Evolutionary conservation across 2,113 vertebrate species (phyloP).

Genomic region (Catharus minimus): DNA sequence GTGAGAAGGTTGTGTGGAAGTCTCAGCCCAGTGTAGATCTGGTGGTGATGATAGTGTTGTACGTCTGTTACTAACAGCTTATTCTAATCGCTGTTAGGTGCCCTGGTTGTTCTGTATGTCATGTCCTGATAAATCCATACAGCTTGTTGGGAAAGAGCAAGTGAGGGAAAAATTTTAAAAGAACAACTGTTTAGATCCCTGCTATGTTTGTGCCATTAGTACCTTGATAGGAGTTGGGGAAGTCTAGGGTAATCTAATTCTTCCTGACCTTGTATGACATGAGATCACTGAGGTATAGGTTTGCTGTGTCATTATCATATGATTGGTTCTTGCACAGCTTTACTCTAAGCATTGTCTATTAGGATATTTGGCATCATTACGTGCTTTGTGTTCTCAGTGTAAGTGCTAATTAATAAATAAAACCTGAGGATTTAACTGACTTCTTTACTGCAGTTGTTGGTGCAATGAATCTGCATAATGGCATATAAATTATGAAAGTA

Average conservation of each 20-base stretch:
- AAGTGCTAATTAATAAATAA: not conserved
- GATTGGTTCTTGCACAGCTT: not conserved
- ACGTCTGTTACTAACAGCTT: not conserved
- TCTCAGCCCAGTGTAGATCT: not conserved
- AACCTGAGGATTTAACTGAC: not conserved
- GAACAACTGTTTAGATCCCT: not conserved
- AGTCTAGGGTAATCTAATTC: not conserved
- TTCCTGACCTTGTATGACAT: not conserved
- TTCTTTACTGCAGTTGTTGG: not conserved
- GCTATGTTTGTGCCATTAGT: not conserved
- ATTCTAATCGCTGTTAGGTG: not conserved
- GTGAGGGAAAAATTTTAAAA: not conserved
- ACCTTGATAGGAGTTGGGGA: not conserved
- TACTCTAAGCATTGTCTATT: not conserved
- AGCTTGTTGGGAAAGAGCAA: not conserved
- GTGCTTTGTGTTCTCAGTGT: not conserved
- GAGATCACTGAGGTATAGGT: not conserved
- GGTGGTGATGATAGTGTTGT: not conserved
- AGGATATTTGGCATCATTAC: not conserved
- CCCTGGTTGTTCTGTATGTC: not conserved
- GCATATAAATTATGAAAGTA: not conserved
- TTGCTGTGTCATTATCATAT: not conserved
- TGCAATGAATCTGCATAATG: not conserved
- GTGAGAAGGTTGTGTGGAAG: slow-evolving; percentile 19
- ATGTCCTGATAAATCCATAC: not conserved